Evolutionary conservation across 2,888 invertebrate genomes (phyloP), one percentile per base, ranked within the genome.

Genomic region (Mesorhabditis belari): DNA sequence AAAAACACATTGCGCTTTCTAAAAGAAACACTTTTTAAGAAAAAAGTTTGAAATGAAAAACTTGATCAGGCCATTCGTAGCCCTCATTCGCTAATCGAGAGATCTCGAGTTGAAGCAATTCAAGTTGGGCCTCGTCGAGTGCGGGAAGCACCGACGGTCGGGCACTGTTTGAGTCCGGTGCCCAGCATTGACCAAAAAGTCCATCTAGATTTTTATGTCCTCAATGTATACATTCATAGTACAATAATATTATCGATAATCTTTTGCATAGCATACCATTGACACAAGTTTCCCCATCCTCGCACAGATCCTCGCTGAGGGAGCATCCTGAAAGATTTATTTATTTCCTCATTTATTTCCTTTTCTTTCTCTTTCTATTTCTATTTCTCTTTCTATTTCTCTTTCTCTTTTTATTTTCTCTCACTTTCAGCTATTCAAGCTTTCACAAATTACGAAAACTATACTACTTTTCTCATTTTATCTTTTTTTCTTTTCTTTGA

Each of bases 151-250:
- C 64, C 17, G 77, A 67, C 27, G 76, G 75, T 50, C 66, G 60
- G 17, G 74, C 66, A n/a, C 67, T 66, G 27, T 70, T 69, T 61
- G 66, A 64, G n/a, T 54, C 62, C 12, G 66, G 61, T 12, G 75
- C 67, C 63, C 67, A 77, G 61, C 79, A 79, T 55, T 79, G 79
- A 26, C 79, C 79, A 64, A 79, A 79, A 28, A 79, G 71, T 25
- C 77, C 77, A 62, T 79, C 79, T 65, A 57, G 55, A n/a, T n/a
- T n/a, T n/a, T n/a, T n/a, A n/a, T n/a, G n/a, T n/a, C n/a, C n/a
- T n/a, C n/a, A n/a, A n/a, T n/a, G n/a, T n/a, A n/a, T n/a, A n/a
- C n/a, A n/a, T n/a, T n/a, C n/a, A n/a, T n/a, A n/a, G n/a, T n/a
- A n/a, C n/a, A n/a, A n/a, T 21, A 24, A 53, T 9, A 17, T 9